Evolutionary conservation across 2,888 invertebrate genomes (phyloP), one percentile per base, ranked within the genome.

Genomic region (Chironomus tentans): DNA sequence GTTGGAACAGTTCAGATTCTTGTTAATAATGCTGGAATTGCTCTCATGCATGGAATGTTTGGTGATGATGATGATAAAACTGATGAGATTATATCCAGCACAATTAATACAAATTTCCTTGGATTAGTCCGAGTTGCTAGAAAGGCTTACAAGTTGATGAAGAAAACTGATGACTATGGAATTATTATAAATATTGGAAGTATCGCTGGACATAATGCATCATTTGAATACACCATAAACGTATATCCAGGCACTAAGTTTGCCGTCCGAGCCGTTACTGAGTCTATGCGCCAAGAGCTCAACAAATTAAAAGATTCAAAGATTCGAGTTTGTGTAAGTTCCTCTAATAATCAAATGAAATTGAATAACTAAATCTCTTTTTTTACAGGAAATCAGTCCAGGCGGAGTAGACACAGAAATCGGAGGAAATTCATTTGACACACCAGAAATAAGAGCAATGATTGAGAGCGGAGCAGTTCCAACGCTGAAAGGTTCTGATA

Each of bases 1-100:
- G 78, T 86, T 2, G 88, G 88, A 0, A 85, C 86, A 4, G 82
- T 87, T 5, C 86, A 88, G 79, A 83, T 89, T 2, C 82, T 88
- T 68, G 80, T 89, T 10, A 89, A 89, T 79, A 88, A 87, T 78
- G 88, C 88, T 0, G 88, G 86, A 0, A 78, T 86, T 6, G 48
- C 4, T 24, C 6, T 4, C 1, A 1, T 6, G 4, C 1, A 76
- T 15, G 50, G 5, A 81, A 4, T 77, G 1, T 18, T 73, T 2
- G 22, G 22, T 3, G 69, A 48, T 1, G 46, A 46, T 2, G 15
- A 15, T 18, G 74, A 82, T 2, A 69, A 18, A 46, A 28, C 24
- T 2, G 7, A 18, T 22, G 13, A 15, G 5, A 4, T 15, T 10
- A 28, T 28, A 28, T 4, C 6, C 6, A 28, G 28, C 28, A 28